Evolutionary conservation across 1,140 invertebrate species (phyloP).

Genomic region (Heliconius himera): DNA sequence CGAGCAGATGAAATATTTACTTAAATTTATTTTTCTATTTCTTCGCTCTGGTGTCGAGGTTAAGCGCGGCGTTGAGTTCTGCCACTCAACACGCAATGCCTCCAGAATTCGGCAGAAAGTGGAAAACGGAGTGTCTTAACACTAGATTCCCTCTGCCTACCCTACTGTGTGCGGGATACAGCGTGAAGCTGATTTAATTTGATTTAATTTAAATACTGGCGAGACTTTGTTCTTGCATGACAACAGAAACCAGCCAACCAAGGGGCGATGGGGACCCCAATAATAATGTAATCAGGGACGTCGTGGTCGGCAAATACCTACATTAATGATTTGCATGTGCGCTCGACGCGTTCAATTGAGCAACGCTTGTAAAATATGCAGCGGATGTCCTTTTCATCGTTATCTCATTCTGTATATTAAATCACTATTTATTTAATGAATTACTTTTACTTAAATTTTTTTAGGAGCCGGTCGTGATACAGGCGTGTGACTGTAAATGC

Average conservation of each 20-base stretch:
- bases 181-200: too few species aligned
- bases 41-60: too few species aligned
- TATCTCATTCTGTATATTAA: neutral
- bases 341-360: constrained; percentile 19
- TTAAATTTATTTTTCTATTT: too few species aligned
- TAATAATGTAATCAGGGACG: constrained; percentile 33
- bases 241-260: constrained; percentile 18
- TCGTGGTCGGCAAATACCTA: constrained; percentile 22
- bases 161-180: too few species aligned
- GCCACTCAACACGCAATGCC: too few species aligned
- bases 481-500: too few species aligned
- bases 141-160: too few species aligned
- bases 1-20: too few species aligned
- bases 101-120: too few species aligned
- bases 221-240: constrained; percentile 36
- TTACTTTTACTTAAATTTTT: neutral
- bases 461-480: too few species aligned
- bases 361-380: constrained; percentile 20
- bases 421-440: neutral
- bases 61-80: too few species aligned
- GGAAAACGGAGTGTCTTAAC: too few species aligned
- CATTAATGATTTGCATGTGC: constrained; percentile 27
- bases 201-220: neutral
- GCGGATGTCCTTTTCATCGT: constrained; percentile 13
- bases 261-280: constrained; percentile 28